phyloP scores from a whole-genome alignment of 1,140 invertebrate genomes.

The Drosophila rhopaloa region DNA sequence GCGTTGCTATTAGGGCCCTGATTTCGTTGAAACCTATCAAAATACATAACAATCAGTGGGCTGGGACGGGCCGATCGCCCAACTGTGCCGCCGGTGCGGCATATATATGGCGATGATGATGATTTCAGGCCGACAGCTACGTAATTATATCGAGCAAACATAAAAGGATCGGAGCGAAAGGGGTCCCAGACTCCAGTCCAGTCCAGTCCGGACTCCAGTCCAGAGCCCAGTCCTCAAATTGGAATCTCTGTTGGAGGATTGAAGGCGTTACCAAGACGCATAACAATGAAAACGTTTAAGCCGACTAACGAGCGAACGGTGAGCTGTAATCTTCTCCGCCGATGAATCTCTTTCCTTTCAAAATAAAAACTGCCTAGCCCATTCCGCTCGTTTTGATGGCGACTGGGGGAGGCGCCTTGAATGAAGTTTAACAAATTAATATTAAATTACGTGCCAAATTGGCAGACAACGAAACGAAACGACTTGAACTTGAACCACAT shows the following conservation, averaged over 20 bases:
- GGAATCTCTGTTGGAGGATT: constrained; percentile 4
- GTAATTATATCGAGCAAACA: constrained; percentile 81
- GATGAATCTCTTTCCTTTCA: constrained; percentile 37
- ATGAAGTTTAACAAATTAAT: constrained; percentile 82
- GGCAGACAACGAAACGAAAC: constrained; percentile 53
- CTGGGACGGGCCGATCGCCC: constrained; percentile 27
- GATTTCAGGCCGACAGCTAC: constrained; percentile 63
- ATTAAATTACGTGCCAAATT: constrained; percentile 82
- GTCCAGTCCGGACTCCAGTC: background rate
- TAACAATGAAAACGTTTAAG: constrained; percentile 82
- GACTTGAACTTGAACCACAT: constrained; percentile 26
- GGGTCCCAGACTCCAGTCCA: constrained; percentile 8
- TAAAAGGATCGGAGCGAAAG: constrained; percentile 62
- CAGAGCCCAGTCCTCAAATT: constrained; percentile 1
- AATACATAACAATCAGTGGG: constrained; percentile 76
- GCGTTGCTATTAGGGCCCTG: constrained; percentile 69
- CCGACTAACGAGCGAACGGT: constrained; percentile 71
- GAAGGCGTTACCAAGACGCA: constrained; percentile 72
- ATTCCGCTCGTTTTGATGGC: background rate
- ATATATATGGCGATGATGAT: constrained; percentile 56
- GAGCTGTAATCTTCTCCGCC: constrained; percentile 65
- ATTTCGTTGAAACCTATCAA: constrained; percentile 82
- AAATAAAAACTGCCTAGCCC: constrained; percentile 15
- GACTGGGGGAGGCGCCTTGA: constrained; percentile 67
- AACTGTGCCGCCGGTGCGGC: constrained; percentile 2